Base-by-base conservation (phyloP, 2,797 vertebrate species). In the Etheostoma nigrum region DNA sequence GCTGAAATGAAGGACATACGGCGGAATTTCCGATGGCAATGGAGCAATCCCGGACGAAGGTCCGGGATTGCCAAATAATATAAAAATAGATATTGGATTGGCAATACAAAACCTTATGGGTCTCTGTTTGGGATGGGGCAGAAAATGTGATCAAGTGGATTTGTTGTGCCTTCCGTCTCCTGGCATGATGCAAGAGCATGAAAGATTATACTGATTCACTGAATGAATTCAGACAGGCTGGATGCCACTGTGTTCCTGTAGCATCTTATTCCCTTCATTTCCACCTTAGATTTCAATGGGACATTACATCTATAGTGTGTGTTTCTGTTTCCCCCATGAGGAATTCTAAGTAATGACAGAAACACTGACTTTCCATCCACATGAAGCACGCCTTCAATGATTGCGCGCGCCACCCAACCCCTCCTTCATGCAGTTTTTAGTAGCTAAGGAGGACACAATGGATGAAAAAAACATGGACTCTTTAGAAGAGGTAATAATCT, bases 131-230 rank as follows among this genome's bases (percentile, higher is more conserved):
- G 4, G 6, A 52, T 15, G 12, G 1, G 40, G 21, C 0, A 27
- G 1, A 16, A 63, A 64, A 40, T 16, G 11, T 45, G 25, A 72
- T 40, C 1, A 49, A 75, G 30, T 44, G 2, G 14, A 53, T 64
- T 64, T 72, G 33, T 52, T 40, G 19, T 21, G 45, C 19, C n/a
- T 36, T 68, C 47, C 1, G 0, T 64, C 16, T 61, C n/a, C 47
- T 48, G 15, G 4, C n/a, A 36, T 79, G 76, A 84, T 63, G 59
- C 40, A 69, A 76, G 23, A 72, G 60, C 14, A 5, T 49, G 65
- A 58, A 57, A 76, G 42, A 63, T 70, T 42, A 69, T 10, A 61
- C 42, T 25, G 25, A 78, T 75, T 52, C 6, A 27, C n/a, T 63
- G n/a, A 44, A 25, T 51, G 23, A 45, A 47, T 53, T 27, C 57